Evolutionary conservation across 2,888 invertebrate species (phyloP).

Genomic region (Erebia aethiops): DNA sequence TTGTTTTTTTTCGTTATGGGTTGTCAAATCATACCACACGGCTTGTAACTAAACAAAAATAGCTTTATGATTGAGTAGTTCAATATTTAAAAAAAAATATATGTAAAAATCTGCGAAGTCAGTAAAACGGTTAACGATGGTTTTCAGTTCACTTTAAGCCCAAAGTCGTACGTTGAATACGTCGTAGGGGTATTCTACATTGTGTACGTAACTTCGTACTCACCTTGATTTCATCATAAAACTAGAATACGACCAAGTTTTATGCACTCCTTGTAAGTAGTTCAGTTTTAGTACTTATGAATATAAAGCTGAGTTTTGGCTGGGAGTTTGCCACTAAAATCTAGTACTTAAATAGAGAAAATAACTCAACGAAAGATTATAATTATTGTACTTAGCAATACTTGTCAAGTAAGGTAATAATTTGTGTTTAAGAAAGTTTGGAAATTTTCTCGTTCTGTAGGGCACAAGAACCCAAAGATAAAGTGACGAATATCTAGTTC

Average conservation of each 20-base stretch:
- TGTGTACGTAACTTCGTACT: conserved; percentile 15
- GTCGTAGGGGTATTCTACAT: background rate
- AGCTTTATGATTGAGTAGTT: no score
- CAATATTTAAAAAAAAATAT: background rate
- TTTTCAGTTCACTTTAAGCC: conserved; percentile 18
- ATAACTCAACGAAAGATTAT: no score
- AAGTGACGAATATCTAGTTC: no score
- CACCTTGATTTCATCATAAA: conserved; percentile 19
- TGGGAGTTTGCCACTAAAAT: conserved; percentile 2
- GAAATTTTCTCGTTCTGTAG: no score
- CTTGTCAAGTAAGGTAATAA: no score
- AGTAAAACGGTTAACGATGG: conserved; percentile 26
- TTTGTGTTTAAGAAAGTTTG: no score
- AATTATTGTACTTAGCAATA: no score
- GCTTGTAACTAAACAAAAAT: no score
- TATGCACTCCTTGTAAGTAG: conserved; percentile 17
- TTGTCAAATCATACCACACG: no score
- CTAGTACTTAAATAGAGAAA: no score
- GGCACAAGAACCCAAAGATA: no score
- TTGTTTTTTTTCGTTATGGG: no score
- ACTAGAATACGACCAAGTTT: conserved; percentile 19
- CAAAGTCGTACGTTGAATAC: background rate
- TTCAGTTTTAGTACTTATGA: conserved; percentile 17
- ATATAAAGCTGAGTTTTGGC: conserved; percentile 15
- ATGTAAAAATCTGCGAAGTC: background rate